Evolutionary conservation across 1,140 invertebrate genomes (phyloP).

Genomic region (Drosophila sp.): DNA sequence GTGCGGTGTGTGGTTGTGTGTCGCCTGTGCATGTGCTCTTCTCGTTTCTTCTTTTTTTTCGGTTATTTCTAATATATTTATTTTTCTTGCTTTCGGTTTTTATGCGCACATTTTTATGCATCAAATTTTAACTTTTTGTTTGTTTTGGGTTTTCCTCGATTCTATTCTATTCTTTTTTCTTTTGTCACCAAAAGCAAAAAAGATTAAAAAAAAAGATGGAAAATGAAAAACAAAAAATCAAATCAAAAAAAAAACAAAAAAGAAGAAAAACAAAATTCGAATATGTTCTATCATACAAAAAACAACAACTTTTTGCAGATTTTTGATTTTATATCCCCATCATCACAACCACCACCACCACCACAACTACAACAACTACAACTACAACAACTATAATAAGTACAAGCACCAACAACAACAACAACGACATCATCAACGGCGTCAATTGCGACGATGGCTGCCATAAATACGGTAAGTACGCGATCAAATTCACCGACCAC

Average conservation of each 20-base stretch:
- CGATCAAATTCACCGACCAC: slow-evolving; percentile 47
- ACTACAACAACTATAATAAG: slow-evolving; percentile 62
- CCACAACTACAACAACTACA: slow-evolving; percentile 61
- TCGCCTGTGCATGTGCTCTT: slow-evolving; percentile 42
- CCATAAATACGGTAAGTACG: slow-evolving; percentile 82
- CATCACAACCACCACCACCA: slow-evolving; percentile 77
- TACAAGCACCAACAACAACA: slow-evolving; percentile 56
- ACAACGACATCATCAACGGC: slow-evolving; percentile 65
- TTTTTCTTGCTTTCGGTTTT: slow-evolving; percentile 32
- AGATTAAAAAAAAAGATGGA: slow-evolving; percentile 12
- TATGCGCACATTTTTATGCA: slow-evolving; percentile 76
- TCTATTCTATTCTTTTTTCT: slow-evolving; percentile 30
- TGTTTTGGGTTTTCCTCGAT: slow-evolving; percentile 31
- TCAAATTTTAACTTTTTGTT: slow-evolving; percentile 48
- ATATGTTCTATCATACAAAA: slow-evolving; percentile 75
- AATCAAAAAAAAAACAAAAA: slow-evolving; percentile 30
- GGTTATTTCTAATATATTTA: slow-evolving; percentile 25
- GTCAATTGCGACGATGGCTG: slow-evolving; percentile 81
- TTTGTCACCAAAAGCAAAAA: slow-evolving; percentile 40
- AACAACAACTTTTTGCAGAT: slow-evolving; percentile 70
- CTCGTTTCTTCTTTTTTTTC: slow-evolving; percentile 33
- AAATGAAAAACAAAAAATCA: slow-evolving; percentile 31
- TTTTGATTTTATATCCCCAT: slow-evolving; percentile 82
- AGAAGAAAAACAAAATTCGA: slow-evolving; percentile 53
- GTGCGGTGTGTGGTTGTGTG: slow-evolving; percentile 19